Evolutionary conservation across 2,797 vertebrate genomes (phyloP).

Genomic region (Toxotes lorentzi): DNA sequence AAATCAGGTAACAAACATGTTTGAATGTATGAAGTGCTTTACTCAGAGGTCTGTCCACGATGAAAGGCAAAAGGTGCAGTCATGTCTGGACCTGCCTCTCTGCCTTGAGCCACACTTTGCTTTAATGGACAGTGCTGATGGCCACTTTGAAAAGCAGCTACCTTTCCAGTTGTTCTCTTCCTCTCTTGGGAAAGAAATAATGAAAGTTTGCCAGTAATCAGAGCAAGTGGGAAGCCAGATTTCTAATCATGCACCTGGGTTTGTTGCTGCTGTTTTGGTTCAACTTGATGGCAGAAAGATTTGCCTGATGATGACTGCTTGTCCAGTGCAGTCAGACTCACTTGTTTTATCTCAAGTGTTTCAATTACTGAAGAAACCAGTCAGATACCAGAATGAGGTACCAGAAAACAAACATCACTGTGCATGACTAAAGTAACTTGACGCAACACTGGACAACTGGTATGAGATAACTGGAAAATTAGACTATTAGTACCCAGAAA

Average conservation of each 20-base stretch:
- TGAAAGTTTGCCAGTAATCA: conserved; percentile 4
- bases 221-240: not conserved
- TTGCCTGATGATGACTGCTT: not conserved
- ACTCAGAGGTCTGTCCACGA: conserved; percentile 2
- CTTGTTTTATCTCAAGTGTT: conserved; percentile 11
- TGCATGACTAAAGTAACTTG: conserved; percentile 2
- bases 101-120: conserved; percentile 50
- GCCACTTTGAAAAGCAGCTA: conserved; percentile 39
- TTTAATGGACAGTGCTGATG: conserved; percentile 36
- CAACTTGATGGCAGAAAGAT: not conserved
- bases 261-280: conserved; percentile 4
- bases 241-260: conserved; percentile 4
- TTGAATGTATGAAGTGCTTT: conserved; percentile 9
- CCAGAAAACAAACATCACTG: not conserved
- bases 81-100: conserved; percentile 39
- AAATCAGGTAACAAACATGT: not conserved
- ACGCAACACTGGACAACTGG: not conserved
- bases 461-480: not conserved
- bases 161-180: conserved; percentile 27
- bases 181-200: conserved; percentile 31
- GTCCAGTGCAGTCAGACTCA: not conserved
- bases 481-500: too few species aligned
- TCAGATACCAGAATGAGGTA: not conserved
- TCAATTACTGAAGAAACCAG: conserved; percentile 2
- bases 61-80: conserved; percentile 9